Percentiles rank a stretch among this genome's conserved stretches.
phyloP scores from a whole-genome alignment of 2,113 vertebrate species.

The Uria lomvia region DNA sequence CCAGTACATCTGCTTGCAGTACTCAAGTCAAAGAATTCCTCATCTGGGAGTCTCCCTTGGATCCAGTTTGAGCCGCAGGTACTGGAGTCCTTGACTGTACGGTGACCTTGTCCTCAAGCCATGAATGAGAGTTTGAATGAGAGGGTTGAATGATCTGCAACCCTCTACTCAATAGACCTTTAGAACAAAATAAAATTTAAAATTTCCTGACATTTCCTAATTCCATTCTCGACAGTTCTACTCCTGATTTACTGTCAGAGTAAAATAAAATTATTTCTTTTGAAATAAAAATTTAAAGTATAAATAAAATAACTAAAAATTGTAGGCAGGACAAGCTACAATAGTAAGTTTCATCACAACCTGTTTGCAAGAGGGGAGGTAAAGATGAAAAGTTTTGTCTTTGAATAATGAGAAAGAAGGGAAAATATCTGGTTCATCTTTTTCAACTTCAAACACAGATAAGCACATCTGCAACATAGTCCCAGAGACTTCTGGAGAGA shows the following conservation, averaged over 20 bases:
- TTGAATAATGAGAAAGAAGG: neutral
- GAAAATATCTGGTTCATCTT: neutral
- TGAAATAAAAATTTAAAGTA: neutral
- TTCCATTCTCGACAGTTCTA: neutral
- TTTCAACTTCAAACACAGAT: neutral
- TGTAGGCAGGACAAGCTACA: neutral
- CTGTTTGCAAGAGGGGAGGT: neutral
- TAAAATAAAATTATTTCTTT: neutral
- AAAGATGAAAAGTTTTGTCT: neutral
- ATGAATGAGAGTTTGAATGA: neutral
- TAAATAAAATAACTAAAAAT: neutral
- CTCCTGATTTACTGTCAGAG: neutral
- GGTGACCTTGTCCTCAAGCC: neutral
- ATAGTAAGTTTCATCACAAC: neutral
- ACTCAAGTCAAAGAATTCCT: neutral
- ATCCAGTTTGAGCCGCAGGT: neutral
- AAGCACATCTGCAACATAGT: neutral
- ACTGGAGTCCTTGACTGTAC: neutral
- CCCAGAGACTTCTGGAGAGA: neutral
- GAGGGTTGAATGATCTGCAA: neutral
- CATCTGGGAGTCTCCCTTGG: neutral
- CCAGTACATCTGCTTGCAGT: neutral
- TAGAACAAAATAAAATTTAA: neutral
- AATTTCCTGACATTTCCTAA: neutral
- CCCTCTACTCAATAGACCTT: neutral